Percentiles rank a stretch among this genome's conserved stretches.
phyloP scores from a whole-genome alignment of 2,888 invertebrate genomes.

The Pseudolycoriella hygida region DNA sequence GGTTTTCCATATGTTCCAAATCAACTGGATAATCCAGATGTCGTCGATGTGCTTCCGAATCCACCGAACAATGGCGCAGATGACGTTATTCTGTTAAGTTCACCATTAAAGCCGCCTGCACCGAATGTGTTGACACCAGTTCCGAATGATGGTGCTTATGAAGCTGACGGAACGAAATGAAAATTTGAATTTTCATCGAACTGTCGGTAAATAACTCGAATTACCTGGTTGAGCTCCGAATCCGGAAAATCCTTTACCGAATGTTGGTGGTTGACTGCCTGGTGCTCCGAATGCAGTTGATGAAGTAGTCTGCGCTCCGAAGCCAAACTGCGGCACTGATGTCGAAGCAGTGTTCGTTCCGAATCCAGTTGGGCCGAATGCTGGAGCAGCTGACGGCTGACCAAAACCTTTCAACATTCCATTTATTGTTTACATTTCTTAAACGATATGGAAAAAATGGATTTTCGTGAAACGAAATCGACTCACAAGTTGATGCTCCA shows the following conservation, averaged over 20 bases:
- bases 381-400: not conserved
- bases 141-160: not conserved
- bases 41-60: constrained; percentile 13
- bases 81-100: constrained; percentile 16
- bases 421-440: too few relatives aligned
- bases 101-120: constrained; percentile 30
- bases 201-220: not conserved
- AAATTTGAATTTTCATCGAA: not conserved
- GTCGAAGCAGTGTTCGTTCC: constrained; percentile 17
- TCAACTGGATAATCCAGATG: constrained; percentile 26
- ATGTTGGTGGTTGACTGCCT: constrained; percentile 16
- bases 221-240: constrained; percentile 16
- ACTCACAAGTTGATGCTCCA: not conserved
- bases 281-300: constrained; percentile 13
- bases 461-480: too few relatives aligned
- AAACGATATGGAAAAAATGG: too few relatives aligned
- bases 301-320: constrained; percentile 14
- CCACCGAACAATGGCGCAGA: constrained; percentile 4
- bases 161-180: not conserved
- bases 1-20: constrained; percentile 32
- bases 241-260: constrained; percentile 14
- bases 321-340: constrained; percentile 19
- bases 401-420: too few relatives aligned
- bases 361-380: constrained; percentile 16
- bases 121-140: constrained; percentile 6